phyloP scores from a whole-genome alignment of 1,140 invertebrate species.

The Trichomalopsis sarcophagae region DNA sequence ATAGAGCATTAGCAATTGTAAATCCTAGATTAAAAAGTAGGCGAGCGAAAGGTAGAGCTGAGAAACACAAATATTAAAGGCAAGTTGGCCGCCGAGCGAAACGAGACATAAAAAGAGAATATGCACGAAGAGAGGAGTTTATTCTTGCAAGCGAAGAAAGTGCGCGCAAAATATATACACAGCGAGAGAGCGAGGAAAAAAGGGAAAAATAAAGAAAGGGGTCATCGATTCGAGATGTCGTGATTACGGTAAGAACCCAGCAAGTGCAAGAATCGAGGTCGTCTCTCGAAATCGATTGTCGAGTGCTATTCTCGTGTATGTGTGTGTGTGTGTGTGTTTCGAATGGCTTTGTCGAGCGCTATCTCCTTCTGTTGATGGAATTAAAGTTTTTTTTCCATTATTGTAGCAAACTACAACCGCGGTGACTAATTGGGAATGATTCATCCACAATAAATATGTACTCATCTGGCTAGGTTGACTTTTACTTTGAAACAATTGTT shows the following conservation, averaged over 20 bases:
- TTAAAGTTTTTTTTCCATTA: neutral
- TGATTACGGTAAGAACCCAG: slow-evolving; percentile 28
- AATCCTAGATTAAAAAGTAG: slow-evolving; percentile 4
- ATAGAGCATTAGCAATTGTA: neutral
- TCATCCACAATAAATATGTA: too few relatives aligned
- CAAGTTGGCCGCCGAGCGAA: neutral
- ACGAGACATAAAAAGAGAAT: neutral
- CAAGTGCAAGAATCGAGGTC: slow-evolving; percentile 39
- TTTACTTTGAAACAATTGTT: too few relatives aligned
- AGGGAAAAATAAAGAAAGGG: slow-evolving; percentile 4
- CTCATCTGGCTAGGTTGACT: too few relatives aligned
- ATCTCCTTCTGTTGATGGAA: neutral
- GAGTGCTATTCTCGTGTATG: slow-evolving; percentile 16
- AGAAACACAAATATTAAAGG: neutral
- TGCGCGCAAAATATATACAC: neutral
- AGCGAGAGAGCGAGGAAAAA: neutral
- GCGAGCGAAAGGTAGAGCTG: neutral
- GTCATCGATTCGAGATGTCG: slow-evolving; percentile 41
- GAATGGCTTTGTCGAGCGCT: neutral
- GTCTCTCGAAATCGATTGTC: slow-evolving; percentile 37
- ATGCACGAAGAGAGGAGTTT: neutral
- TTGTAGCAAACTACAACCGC: too few relatives aligned
- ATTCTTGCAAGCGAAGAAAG: neutral
- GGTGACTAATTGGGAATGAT: too few relatives aligned
- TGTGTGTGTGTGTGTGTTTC: neutral